Conservation (phyloP, 2,888 invertebrate genomes). For the Brachyptera risi region DNA sequence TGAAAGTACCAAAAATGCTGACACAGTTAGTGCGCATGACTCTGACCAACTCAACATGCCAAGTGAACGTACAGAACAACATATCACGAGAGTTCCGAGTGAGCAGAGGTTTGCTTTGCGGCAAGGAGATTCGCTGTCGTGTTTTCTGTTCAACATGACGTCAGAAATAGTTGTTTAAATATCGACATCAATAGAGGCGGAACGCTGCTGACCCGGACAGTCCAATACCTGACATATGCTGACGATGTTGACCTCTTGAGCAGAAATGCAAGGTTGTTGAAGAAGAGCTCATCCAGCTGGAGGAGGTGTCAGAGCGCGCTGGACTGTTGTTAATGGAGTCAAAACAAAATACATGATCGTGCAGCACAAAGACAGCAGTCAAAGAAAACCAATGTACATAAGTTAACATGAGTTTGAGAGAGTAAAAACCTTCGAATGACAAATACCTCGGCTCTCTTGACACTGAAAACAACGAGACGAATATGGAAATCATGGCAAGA, state of each 20-base stretch:
- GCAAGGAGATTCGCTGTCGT: slow-evolving; percentile 7
- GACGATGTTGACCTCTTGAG: background rate
- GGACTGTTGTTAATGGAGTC: background rate
- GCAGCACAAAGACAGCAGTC: background rate
- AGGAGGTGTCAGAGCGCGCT: background rate
- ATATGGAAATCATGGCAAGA: slow-evolving; percentile 3
- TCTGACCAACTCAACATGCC: slow-evolving; percentile 6
- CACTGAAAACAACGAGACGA: background rate
- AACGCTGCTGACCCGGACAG: background rate
- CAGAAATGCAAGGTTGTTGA: background rate
- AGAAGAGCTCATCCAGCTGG: background rate
- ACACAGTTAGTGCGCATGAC: slow-evolving; percentile 6
- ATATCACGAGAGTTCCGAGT: slow-evolving; percentile 10
- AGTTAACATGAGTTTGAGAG: background rate
- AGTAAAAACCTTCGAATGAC: background rate
- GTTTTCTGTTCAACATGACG: slow-evolving; percentile 2
- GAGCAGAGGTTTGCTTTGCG: slow-evolving; percentile 10
- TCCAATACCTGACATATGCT: slow-evolving; percentile 1
- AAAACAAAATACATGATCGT: slow-evolving; percentile 8
- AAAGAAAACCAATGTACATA: background rate
- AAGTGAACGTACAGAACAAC: slow-evolving; percentile 5
- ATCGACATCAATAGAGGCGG: slow-evolving; percentile 1
- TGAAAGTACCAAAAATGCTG: slow-evolving; percentile 5
- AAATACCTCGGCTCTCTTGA: background rate
- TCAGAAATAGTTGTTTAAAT: slow-evolving; percentile 1